These are phyloP conservation scores for Micropterix aruncella DNA, from an alignment of 2,888 invertebrate species.

Conservation along the genomic window DNA sequence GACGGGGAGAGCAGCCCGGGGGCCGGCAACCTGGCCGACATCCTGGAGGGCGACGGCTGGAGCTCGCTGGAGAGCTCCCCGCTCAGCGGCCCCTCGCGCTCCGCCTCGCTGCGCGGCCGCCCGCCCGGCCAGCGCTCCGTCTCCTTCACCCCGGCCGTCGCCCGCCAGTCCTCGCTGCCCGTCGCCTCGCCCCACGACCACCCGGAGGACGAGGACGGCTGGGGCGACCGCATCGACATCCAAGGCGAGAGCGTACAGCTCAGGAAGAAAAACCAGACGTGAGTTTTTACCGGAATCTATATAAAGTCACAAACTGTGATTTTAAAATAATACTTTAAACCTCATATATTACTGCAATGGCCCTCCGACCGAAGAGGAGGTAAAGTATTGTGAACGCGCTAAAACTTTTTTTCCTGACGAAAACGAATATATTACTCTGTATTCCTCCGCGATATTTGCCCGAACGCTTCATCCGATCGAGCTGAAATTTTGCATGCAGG, in stretches of 20 bases:
- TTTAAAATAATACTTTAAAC: too few relatives aligned
- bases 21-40: constrained; percentile 24
- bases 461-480: too few relatives aligned
- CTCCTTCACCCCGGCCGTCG: constrained; percentile 23
- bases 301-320: neutral
- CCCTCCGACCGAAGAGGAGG: too few relatives aligned
- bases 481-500: too few relatives aligned
- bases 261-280: constrained; percentile 28
- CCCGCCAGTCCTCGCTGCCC: constrained; percentile 64
- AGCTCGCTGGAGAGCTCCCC: constrained; percentile 63
- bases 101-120: constrained; percentile 50
- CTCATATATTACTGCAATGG: too few relatives aligned
- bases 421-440: too few relatives aligned
- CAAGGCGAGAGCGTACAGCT: constrained; percentile 51
- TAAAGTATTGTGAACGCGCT: too few relatives aligned
- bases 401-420: too few relatives aligned
- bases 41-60: constrained; percentile 38
- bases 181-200: constrained; percentile 54
- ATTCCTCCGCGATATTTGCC: too few relatives aligned
- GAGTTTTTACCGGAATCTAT: constrained; percentile 16
- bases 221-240: constrained; percentile 47
- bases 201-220: constrained; percentile 29
- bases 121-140: constrained; percentile 20
- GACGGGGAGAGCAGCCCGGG: constrained; percentile 23
- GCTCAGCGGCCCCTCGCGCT: constrained; percentile 52